Conservation (phyloP, 1,140 invertebrate genomes). For the Ladona fulva region DNA sequence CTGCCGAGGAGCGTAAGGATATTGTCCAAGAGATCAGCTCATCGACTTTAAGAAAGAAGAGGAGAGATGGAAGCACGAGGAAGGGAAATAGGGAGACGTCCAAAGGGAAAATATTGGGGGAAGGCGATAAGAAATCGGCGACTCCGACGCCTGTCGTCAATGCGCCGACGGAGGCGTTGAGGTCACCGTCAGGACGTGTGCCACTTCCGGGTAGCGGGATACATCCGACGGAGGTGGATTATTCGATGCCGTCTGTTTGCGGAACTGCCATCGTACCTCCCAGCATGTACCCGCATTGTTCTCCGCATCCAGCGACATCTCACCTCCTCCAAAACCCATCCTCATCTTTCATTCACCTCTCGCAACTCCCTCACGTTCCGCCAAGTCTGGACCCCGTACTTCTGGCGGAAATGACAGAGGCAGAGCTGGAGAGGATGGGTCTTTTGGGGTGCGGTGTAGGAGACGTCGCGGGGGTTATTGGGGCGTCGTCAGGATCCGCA, state of each 20-base stretch:
- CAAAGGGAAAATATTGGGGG: not conserved
- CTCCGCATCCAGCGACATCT: not conserved
- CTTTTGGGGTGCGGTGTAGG: not conserved
- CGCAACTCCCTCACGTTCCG: not conserved
- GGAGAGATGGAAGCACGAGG: not conserved
- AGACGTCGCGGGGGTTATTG: not conserved
- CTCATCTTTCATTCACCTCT: not conserved
- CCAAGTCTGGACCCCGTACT: not conserved
- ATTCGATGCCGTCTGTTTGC: not conserved
- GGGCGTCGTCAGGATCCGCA: not conserved
- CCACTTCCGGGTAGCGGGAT: not conserved
- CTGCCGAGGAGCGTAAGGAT: not conserved
- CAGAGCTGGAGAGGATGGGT: not conserved
- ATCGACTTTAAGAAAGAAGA: not conserved
- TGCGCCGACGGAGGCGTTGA: not conserved
- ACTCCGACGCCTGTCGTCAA: not conserved
- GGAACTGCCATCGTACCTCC: not conserved
- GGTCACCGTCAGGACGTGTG: not conserved
- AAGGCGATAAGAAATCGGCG: not conserved
- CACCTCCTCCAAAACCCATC: not conserved
- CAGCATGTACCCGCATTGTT: not conserved
- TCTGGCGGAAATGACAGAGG: not conserved
- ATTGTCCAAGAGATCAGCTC: not conserved
- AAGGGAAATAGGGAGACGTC: not conserved
- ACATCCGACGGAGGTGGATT: not conserved